Evolutionary conservation across 2,888 invertebrate species (phyloP), one percentile per base, ranked within the genome.

Genomic region (Eubasilissa splendida): DNA sequence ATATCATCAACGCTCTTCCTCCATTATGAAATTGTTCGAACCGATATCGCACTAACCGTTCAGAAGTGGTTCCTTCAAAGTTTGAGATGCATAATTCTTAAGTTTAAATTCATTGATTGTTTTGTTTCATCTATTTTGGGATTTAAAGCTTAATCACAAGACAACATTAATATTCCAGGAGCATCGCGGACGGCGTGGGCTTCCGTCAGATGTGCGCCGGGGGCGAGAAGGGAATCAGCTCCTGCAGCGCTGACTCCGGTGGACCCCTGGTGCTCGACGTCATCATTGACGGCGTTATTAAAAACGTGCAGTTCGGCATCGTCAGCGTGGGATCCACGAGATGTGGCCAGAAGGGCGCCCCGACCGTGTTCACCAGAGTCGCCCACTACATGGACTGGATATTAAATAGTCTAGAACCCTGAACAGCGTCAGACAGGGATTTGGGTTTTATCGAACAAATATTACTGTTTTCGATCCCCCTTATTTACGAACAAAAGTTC

Each of bases 291-390:
- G 85, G 85, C 0, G 90, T 89, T 0, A 82, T 87, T 3, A 88
- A 91, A 70, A 92, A 90, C 84, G 88, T 93, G 11, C 94, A 94
- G 84, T 89, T 92, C 70, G 93, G 93, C 0, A 86, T 93, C 10
- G 92, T 93, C 0, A 90, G 90, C 0, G 90, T 89, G 75, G 91
- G 90, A 0, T 89, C 90, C 0, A 87, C 89, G 0, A 89, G 89
- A 0, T 91, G 91, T 71, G 90, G 90, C 0, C 88, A 88, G 0
- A 88, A 89, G n/a, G 91, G 91, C 1, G 92, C 91, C 89, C 95
- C 95, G 0, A 95, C 93, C 0, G 92, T 95, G 3, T 95, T 95
- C 86, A 95, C 94, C 0, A 89, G 91, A 58, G 91, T 95, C 1
- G 87, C 92, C 0, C 88, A 90, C 14, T 95, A 93, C 85, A 86